These are phyloP conservation scores for Drosophila nr. perissopoda DNA, from an alignment of 2,888 invertebrate genomes.

Conservation along the genomic window DNA sequence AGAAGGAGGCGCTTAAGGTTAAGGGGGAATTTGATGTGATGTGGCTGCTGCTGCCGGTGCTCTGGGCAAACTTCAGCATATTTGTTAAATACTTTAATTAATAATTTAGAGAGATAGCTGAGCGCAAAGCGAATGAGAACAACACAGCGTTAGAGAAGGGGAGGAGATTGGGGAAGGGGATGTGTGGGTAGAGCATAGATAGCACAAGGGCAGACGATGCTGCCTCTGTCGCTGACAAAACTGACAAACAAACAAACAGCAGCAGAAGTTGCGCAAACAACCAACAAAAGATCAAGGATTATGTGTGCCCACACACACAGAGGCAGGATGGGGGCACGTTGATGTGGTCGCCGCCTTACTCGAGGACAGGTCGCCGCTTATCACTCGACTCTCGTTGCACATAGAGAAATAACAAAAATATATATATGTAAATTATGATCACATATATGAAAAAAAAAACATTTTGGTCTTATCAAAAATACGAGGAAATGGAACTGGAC, in stretches of 20 bases:
- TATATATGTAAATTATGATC: background rate
- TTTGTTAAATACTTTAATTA: constrained; percentile 84
- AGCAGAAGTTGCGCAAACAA: constrained; percentile 77
- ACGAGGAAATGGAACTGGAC: background rate
- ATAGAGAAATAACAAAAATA: background rate
- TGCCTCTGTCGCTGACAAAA: constrained; percentile 49
- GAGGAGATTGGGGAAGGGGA: background rate
- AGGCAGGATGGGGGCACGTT: constrained; percentile 14
- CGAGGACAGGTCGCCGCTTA: constrained; percentile 28
- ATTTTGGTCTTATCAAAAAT: background rate
- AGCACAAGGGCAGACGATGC: background rate
- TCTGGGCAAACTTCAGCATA: constrained; percentile 74
- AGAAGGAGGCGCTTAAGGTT: background rate
- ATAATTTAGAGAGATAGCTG: constrained; percentile 77
- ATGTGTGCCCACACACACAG: constrained; percentile 44
- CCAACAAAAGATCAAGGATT: constrained; percentile 83
- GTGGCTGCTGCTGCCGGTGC: constrained; percentile 33
- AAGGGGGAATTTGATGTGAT: constrained; percentile 13
- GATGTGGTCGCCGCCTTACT: constrained; percentile 50
- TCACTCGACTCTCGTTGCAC: constrained; percentile 15
- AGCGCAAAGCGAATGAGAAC: background rate
- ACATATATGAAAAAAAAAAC: background rate
- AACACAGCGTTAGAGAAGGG: background rate
- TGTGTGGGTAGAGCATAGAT: background rate
- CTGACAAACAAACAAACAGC: constrained; percentile 41